Evolutionary conservation across 1,140 invertebrate species (phyloP).

Genomic region (Danaus melanippus): DNA sequence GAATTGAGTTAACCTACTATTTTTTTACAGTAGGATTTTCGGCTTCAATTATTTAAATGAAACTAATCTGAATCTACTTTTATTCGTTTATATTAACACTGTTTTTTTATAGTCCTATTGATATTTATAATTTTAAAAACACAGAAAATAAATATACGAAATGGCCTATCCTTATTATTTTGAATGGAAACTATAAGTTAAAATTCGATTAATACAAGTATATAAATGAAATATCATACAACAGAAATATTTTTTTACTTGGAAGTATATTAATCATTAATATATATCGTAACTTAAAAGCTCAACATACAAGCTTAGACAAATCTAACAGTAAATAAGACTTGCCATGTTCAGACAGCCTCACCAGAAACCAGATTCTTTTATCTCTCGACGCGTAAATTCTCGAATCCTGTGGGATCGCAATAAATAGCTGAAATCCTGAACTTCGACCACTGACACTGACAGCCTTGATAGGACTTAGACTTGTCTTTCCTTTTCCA

Average conservation of each 20-base stretch:
- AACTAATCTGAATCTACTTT: neutral
- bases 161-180: too few species aligned
- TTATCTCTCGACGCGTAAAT: conserved; percentile 59
- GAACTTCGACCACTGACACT: conserved; percentile 57
- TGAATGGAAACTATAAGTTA: too few species aligned
- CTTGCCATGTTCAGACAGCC: too few species aligned
- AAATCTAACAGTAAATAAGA: too few species aligned
- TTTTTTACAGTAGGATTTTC: conserved; percentile 14
- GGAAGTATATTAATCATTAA: too few species aligned
- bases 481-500: conserved; percentile 30
- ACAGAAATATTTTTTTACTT: too few species aligned
- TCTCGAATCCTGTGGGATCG: conserved; percentile 52
- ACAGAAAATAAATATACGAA: too few species aligned
- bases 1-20: conserved; percentile 6
- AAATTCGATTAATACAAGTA: too few species aligned
- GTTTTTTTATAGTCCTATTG: conserved; percentile 7
- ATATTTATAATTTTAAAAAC: too few species aligned
- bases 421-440: conserved; percentile 66
- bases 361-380: conserved; percentile 25
- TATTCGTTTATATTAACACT: conserved; percentile 4
- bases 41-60: conserved; percentile 2
- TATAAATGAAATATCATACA: too few species aligned
- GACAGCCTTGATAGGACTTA: conserved; percentile 54
- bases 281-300: too few species aligned
- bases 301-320: too few species aligned